Evolutionary conservation across 2,888 invertebrate genomes (phyloP), one percentile per base, ranked within the genome.

Genomic region (Dicyrtomina minuta): DNA sequence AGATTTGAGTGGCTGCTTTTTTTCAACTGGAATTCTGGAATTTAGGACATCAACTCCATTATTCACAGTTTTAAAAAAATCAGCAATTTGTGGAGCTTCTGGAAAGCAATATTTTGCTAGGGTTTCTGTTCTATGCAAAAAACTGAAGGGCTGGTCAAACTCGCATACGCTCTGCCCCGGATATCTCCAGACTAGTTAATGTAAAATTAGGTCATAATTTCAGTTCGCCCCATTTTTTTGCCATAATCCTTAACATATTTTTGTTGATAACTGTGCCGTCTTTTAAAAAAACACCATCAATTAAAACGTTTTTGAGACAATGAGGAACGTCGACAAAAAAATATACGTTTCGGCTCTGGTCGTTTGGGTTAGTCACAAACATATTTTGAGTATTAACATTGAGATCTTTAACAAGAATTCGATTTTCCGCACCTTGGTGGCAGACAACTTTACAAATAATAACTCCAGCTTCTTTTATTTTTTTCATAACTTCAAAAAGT

Each of bases 241-340:
- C 13, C n/a, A 73, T 15, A n/a, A 66, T 10, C 4, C 56, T 17
- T 12, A 74, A 33, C 6, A 39, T 39, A 4, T 43, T 26, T 39
- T 60, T 69, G 6, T n/a, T 33, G 26, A 76, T 64, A 0, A 62
- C 22, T 17, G 44, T 59, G 3, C 70, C 70, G 20, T 66, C 39
- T 13, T 46, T 26, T n/a, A 73, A 33, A n/a, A 60, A 15, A 1
- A 71, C 20, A 1, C 75, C 74, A 17, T 70, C 60, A 53, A 75
- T 73, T 2, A 74, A 17, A 8, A 70, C 26, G 6, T 75, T 46
- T 43, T 77, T 77, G 0, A 77, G 15, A 26, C 73, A 53, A 55
- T 77, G 75, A 0, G 74, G 75, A 0, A 73, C 66, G 44, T 77
- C 77, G 15, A 71, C 70, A 53, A 77, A 74, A 20, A 75, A 67